phyloP scores from a whole-genome alignment of 2,113 vertebrate species.

The Diadophis punctatus region DNA sequence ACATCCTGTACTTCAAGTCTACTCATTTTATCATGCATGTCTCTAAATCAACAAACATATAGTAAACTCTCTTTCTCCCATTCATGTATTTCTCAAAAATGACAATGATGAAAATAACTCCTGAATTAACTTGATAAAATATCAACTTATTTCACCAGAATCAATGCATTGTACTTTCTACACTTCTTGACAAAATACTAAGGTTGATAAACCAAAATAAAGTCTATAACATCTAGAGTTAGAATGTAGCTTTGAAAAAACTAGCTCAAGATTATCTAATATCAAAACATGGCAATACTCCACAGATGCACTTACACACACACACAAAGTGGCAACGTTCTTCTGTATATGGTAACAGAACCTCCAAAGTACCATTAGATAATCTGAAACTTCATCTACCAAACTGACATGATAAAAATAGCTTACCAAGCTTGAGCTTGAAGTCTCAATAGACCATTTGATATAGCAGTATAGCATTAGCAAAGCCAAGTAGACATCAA shows the following conservation, averaged over 20 bases:
- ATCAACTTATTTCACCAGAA: neutral
- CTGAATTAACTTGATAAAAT: neutral
- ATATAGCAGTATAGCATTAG: slow-evolving; percentile 67
- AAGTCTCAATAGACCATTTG: slow-evolving; percentile 69
- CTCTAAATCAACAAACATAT: neutral
- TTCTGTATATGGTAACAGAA: slow-evolving; percentile 58
- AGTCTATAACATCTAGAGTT: neutral
- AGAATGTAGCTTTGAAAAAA: slow-evolving; percentile 29
- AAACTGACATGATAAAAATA: slow-evolving; percentile 71
- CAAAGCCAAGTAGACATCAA: slow-evolving; percentile 64
- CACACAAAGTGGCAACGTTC: slow-evolving; percentile 40
- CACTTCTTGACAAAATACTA: slow-evolving; percentile 33
- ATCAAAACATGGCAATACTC: slow-evolving; percentile 53
- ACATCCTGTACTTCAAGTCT: neutral
- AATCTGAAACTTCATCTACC: slow-evolving; percentile 72
- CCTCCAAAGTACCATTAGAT: slow-evolving; percentile 65
- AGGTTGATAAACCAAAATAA: slow-evolving; percentile 16
- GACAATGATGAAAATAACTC: neutral
- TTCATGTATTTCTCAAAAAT: neutral
- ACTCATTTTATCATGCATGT: neutral
- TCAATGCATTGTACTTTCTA: slow-evolving; percentile 32
- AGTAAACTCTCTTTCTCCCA: neutral
- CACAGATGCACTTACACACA: slow-evolving; percentile 36
- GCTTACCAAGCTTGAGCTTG: slow-evolving; percentile 52
- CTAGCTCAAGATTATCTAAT: slow-evolving; percentile 55